Conservation (phyloP, 2,113 vertebrate species). For the Pionites leucogaster region DNA sequence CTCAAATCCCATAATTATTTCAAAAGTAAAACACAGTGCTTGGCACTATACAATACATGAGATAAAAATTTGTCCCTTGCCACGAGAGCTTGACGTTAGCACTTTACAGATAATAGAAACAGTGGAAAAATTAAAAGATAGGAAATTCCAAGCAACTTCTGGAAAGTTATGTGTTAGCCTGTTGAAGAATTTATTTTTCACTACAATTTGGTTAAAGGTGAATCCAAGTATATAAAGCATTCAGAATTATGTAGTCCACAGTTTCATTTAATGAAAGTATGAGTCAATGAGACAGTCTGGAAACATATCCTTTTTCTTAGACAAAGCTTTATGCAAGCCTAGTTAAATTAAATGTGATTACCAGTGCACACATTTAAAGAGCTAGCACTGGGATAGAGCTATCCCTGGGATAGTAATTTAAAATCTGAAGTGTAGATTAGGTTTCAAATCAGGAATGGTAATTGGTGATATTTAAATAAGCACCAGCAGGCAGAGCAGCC, state of each 20-base stretch:
- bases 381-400: background rate
- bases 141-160: background rate
- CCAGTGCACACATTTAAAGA: background rate
- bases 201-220: background rate
- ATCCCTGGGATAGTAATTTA: background rate
- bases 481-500: accelerated
- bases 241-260: background rate
- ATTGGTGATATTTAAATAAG: background rate
- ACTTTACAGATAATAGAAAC: background rate
- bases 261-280: background rate
- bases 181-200: background rate
- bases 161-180: background rate
- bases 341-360: background rate
- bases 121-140: background rate
- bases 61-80: background rate
- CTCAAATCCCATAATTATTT: background rate
- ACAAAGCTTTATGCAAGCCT: background rate
- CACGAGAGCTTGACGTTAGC: background rate
- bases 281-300: background rate
- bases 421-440: background rate
- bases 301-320: background rate
- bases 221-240: conserved; percentile 1
- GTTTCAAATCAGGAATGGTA: background rate
- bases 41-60: background rate
- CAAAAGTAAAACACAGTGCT: background rate